Conservation (phyloP, 2,113 vertebrate genomes). For the Chlorodrepanis virens region DNA sequence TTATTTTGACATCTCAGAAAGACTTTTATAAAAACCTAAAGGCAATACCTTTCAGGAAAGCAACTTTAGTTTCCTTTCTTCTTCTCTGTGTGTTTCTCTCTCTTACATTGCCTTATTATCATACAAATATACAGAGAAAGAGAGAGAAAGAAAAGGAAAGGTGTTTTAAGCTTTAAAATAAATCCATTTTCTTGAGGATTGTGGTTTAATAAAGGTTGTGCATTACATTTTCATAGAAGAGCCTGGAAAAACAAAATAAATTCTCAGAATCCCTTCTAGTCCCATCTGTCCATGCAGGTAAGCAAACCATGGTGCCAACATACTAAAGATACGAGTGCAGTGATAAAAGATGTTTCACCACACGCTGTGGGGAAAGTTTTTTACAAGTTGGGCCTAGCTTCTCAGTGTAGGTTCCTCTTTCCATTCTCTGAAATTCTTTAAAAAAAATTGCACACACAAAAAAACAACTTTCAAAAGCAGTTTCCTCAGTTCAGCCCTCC, state of each 20-base stretch:
- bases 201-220: neutral
- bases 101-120: neutral
- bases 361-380: conserved; percentile 26
- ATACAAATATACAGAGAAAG: neutral
- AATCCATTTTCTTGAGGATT: neutral
- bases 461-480: neutral
- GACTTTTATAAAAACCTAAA: neutral
- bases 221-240: neutral
- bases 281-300: neutral
- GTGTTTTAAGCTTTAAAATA: neutral
- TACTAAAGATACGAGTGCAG: neutral
- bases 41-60: neutral
- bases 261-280: neutral
- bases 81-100: neutral
- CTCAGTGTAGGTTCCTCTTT: conserved; percentile 52
- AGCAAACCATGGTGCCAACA: neutral
- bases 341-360: conserved; percentile 17
- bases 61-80: neutral
- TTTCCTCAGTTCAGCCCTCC: neutral
- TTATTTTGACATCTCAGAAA: neutral
- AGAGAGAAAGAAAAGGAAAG: neutral
- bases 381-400: neutral
- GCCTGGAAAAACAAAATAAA: neutral
- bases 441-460: neutral
- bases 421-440: conserved; percentile 30